Evolutionary conservation across 2,888 invertebrate species (phyloP).

Genomic region (Micropterix aruncella): DNA sequence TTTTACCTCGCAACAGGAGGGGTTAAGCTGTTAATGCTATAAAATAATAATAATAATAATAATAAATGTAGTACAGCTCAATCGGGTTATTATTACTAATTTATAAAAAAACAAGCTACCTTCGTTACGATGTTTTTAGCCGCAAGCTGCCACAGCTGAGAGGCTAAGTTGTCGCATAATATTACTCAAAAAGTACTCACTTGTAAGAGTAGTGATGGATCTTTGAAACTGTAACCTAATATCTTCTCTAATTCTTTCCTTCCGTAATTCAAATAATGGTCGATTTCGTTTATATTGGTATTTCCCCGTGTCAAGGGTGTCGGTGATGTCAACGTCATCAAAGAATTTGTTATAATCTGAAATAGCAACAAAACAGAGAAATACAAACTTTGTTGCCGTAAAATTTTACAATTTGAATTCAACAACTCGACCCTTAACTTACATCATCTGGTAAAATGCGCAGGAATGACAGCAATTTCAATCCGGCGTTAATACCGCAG

Average conservation of each 20-base stretch:
- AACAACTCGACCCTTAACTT: constrained; percentile 16
- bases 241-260: constrained; percentile 41
- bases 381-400: no score
- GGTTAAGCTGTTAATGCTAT: no score
- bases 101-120: neutral
- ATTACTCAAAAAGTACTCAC: constrained; percentile 17
- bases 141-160: neutral
- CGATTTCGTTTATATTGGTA: constrained; percentile 25
- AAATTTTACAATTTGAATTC: no score
- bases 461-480: constrained; percentile 49
- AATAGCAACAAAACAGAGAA: no score
- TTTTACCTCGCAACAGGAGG: no score
- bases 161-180: neutral
- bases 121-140: neutral
- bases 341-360: no score
- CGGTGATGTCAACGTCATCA: constrained; percentile 16
- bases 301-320: constrained; percentile 25
- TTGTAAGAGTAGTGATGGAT: constrained; percentile 70
- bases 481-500: constrained; percentile 25
- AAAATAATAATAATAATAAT: neutral
- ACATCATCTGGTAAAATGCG: constrained; percentile 39
- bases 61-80: neutral
- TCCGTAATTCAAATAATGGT: constrained; percentile 28
- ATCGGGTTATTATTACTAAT: neutral
- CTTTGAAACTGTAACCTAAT: constrained; percentile 64